Conservation (phyloP, 2,888 invertebrate species). For the Drosophila atripex region DNA sequence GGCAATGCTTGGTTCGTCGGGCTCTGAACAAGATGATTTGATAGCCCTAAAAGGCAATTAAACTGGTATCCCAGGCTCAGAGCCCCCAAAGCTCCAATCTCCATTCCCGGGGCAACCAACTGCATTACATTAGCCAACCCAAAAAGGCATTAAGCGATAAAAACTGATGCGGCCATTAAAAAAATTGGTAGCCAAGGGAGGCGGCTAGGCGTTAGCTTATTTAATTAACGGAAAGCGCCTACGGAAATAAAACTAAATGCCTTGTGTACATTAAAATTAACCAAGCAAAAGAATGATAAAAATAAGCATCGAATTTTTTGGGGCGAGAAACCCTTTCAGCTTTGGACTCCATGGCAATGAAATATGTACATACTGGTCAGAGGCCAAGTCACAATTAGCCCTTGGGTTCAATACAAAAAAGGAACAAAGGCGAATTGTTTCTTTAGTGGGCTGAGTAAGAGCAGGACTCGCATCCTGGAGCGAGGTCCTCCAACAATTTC, state of each 20-base stretch:
- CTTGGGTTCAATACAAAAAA: constrained; percentile 38
- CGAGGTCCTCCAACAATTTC: constrained; percentile 70
- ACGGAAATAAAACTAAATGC: constrained; percentile 63
- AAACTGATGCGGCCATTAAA: constrained; percentile 64
- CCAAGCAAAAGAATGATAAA: constrained; percentile 71
- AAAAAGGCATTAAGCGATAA: constrained; percentile 59
- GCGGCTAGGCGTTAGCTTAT: constrained; percentile 54
- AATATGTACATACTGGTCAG: constrained; percentile 21
- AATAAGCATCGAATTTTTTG: constrained; percentile 44
- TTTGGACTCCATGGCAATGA: constrained; percentile 33
- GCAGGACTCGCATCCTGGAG: constrained; percentile 5
- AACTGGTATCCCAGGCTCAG: constrained; percentile 7
- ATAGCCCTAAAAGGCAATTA: constrained; percentile 62
- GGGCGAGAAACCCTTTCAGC: constrained; percentile 50
- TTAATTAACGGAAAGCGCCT: constrained; percentile 62
- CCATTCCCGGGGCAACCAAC: constrained; percentile 20
- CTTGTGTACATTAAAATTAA: constrained; percentile 60
- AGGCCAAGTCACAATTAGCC: constrained; percentile 45
- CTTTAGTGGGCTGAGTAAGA: constrained; percentile 3
- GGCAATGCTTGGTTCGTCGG: constrained; percentile 21
- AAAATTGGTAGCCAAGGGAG: constrained; percentile 26
- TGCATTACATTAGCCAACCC: constrained; percentile 40
- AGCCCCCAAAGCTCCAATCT: constrained; percentile 24
- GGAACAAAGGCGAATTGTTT: constrained; percentile 37
- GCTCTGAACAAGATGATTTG: constrained; percentile 56